Percentiles rank a stretch among this genome's conserved stretches.
Conservation (phyloP, 2,113 vertebrate species). For the Pleuronectes platessa region DNA sequence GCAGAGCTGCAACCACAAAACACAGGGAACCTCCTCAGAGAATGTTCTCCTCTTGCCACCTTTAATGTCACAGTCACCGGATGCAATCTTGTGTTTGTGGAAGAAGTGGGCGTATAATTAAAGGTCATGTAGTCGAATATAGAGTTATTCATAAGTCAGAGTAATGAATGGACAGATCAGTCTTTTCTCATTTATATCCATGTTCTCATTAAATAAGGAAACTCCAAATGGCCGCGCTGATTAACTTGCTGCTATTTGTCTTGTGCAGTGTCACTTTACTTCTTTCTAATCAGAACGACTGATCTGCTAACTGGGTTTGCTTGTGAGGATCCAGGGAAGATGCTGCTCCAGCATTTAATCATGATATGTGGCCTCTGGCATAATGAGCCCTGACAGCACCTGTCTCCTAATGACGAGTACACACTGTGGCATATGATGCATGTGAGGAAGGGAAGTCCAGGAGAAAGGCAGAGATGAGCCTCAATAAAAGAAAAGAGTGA, state of each 20-base stretch:
- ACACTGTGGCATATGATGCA: not conserved
- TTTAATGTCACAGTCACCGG: not conserved
- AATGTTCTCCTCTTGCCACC: not conserved
- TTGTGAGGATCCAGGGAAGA: slow-evolving; percentile 14
- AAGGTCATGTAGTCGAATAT: too few species aligned
- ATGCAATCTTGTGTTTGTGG: not conserved
- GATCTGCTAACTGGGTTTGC: slow-evolving; percentile 59
- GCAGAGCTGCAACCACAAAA: slow-evolving; percentile 53
- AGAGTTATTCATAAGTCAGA: too few species aligned
- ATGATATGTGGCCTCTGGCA: slow-evolving; percentile 32
- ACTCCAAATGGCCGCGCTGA: slow-evolving; percentile 31
- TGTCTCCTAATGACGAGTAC: not conserved
- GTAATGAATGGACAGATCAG: not conserved
- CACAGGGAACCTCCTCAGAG: not conserved
- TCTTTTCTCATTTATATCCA: slow-evolving; percentile 16
- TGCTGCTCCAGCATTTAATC: slow-evolving; percentile 41
- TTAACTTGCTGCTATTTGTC: slow-evolving; percentile 46
- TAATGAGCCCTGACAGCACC: slow-evolving; percentile 30
- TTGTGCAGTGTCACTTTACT: slow-evolving; percentile 51
- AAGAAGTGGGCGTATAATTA: not conserved
- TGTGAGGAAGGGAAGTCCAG: not conserved
- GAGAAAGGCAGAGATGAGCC: not conserved
- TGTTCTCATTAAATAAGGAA: slow-evolving; percentile 47
- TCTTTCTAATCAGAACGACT: slow-evolving; percentile 39
- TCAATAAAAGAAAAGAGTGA: too few species aligned